Evolutionary conservation across 2,113 vertebrate genomes (phyloP).

Genomic region (Rousettus leschenaultii): DNA sequence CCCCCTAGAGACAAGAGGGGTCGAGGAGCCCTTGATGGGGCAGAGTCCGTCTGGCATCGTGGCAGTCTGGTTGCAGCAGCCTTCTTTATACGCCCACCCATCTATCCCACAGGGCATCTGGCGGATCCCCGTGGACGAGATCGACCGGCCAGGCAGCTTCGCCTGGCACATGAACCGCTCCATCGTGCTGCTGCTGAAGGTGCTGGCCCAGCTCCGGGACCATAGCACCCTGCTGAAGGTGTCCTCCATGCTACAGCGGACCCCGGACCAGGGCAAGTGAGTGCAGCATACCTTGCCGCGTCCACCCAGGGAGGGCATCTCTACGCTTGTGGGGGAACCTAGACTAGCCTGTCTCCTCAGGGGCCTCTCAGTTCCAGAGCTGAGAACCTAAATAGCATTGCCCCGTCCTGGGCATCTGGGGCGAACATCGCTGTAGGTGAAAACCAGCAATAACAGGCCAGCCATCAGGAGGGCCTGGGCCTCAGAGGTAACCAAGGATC

Average conservation of each 20-base stretch:
- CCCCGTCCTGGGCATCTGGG: background rate
- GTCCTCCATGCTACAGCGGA: slow-evolving; percentile 98
- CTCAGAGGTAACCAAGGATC: background rate
- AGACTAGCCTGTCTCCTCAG: background rate
- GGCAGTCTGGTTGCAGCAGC: background rate
- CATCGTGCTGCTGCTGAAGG: slow-evolving; percentile 94
- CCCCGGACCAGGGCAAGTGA: slow-evolving; percentile 99
- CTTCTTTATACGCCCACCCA: background rate
- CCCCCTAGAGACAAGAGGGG: background rate
- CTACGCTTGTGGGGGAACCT: background rate
- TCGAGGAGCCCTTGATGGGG: background rate
- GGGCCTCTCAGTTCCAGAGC: background rate
- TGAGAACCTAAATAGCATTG: background rate
- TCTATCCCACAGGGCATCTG: slow-evolving; percentile 92
- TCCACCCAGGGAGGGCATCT: background rate
- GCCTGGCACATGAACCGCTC: slow-evolving; percentile 99
- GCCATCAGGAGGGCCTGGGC: background rate
- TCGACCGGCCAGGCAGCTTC: slow-evolving; percentile 98
- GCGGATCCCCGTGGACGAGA: slow-evolving; percentile 99
- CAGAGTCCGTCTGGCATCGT: background rate
- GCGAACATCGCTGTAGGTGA: background rate
- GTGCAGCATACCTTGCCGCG: slow-evolving; percentile 48
- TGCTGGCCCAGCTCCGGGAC: slow-evolving; percentile 94
- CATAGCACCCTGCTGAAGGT: slow-evolving; percentile 95
- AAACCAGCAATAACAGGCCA: background rate